A percentile compares a stretch with the other conserved stretches of the same genome.
phyloP scores from a whole-genome alignment of 2,113 vertebrate genomes.

The Neopipo cinnamomea region DNA sequence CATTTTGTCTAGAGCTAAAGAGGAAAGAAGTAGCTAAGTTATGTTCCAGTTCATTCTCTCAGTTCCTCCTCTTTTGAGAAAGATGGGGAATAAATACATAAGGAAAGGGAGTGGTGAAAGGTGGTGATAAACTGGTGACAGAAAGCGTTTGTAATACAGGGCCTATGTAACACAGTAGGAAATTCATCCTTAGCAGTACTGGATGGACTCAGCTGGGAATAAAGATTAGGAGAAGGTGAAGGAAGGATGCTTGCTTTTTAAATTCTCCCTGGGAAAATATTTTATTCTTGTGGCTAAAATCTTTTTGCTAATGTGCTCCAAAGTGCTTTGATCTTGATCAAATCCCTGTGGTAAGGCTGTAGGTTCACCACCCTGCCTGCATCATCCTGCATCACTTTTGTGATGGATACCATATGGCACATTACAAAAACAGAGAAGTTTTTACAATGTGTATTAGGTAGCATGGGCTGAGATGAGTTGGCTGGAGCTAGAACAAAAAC shows the following conservation, averaged over 20 bases:
- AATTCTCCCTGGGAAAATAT: not conserved
- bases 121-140: not conserved
- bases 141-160: not conserved
- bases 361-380: not conserved
- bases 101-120: not conserved
- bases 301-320: not conserved
- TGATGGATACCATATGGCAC: not conserved
- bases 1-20: not conserved
- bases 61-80: not conserved
- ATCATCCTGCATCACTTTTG: not conserved
- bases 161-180: not conserved
- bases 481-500: not conserved
- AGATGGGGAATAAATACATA: not conserved
- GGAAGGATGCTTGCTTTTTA: not conserved
- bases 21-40: not conserved
- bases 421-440: not conserved
- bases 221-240: not conserved
- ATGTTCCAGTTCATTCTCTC: not conserved
- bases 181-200: not conserved
- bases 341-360: not conserved
- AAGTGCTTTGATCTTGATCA: not conserved
- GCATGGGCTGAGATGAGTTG: not conserved
- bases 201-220: not conserved
- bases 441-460: not conserved
- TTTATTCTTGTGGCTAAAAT: not conserved